Conservation (phyloP, 2,888 invertebrate species). For the Psylliodes chrysocephalus region DNA sequence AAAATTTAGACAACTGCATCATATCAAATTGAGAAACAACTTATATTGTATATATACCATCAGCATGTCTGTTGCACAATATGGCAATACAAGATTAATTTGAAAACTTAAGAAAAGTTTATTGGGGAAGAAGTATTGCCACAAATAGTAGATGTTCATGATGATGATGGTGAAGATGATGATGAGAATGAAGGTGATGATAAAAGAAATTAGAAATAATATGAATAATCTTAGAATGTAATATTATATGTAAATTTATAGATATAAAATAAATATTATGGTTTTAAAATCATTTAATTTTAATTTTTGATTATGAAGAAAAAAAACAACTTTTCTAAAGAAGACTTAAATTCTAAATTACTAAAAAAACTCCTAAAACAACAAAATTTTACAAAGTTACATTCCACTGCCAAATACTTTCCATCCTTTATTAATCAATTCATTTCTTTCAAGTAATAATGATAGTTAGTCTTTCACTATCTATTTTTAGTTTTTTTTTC, state of each 20-base stretch:
- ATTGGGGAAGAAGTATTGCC: too few species aligned
- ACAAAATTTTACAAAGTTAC: not conserved
- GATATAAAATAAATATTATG: not conserved
- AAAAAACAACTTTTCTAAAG: not conserved
- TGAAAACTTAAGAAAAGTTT: not conserved
- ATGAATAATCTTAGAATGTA: not conserved
- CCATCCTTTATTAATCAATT: not conserved
- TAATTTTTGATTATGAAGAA: not conserved
- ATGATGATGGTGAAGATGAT: slow-evolving; percentile 17
- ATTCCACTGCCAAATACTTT: not conserved
- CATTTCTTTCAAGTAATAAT: not conserved
- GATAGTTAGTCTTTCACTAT: not conserved
- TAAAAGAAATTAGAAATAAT: not conserved
- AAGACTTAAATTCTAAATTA: not conserved
- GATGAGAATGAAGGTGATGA: slow-evolving; percentile 20
- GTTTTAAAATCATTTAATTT: not conserved
- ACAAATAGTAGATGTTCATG: not conserved
- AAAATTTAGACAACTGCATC: slow-evolving; percentile 28
- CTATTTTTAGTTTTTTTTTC: slow-evolving; percentile 13
- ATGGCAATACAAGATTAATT: slow-evolving; percentile 12
- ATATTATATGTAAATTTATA: not conserved
- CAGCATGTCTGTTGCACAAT: slow-evolving; percentile 21
- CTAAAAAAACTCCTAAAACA: not conserved
- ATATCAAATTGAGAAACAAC: slow-evolving; percentile 19
- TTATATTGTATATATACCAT: slow-evolving; percentile 25